These are phyloP conservation scores for Platichthys flesus DNA, from an alignment of 2,113 vertebrate genomes.

Conservation along the genomic window DNA sequence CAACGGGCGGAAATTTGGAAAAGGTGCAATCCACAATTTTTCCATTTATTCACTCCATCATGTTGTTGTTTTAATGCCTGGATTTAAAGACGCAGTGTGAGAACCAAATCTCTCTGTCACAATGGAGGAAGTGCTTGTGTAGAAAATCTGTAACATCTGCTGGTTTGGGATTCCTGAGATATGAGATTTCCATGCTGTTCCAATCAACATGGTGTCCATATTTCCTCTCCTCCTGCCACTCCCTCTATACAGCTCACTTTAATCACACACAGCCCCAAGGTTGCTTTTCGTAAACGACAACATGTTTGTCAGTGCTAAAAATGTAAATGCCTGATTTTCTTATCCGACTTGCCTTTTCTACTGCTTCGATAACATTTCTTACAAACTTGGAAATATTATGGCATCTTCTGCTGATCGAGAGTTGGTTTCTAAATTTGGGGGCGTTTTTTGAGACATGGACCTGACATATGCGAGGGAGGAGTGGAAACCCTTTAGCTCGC, in stretches of 20 bases:
- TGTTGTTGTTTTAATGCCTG: conserved; percentile 28
- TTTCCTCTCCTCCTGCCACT: conserved; percentile 47
- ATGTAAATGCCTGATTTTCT: conserved; percentile 25
- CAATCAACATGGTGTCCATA: conserved; percentile 47
- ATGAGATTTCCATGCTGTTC: conserved; percentile 51
- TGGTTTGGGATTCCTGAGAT: conserved; percentile 48
- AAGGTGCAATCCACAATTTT: not conserved
- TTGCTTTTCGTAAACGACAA: conserved; percentile 30
- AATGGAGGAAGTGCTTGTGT: conserved; percentile 23
- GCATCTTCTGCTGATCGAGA: conserved; percentile 1
- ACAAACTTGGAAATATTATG: not conserved
- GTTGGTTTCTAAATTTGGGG: conserved; percentile 39
- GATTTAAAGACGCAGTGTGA: conserved; percentile 39
- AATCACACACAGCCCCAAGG: conserved; percentile 32
- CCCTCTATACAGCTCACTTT: conserved; percentile 37
- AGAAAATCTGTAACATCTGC: conserved; percentile 70
- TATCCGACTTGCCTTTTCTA: not conserved
- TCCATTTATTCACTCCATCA: not conserved
- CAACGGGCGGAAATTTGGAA: too few species aligned
- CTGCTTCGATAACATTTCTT: conserved; percentile 20
- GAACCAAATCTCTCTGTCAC: conserved; percentile 53
- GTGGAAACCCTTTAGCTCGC: conserved; percentile 54
- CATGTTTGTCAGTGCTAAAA: conserved; percentile 33
- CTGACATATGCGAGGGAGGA: conserved; percentile 74
- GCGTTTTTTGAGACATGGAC: conserved; percentile 38